A percentile compares a stretch with the other conserved stretches of the same genome.
Evolutionary conservation across 2,797 vertebrate species (phyloP).

Genomic region (Hipposideros larvatus): DNA sequence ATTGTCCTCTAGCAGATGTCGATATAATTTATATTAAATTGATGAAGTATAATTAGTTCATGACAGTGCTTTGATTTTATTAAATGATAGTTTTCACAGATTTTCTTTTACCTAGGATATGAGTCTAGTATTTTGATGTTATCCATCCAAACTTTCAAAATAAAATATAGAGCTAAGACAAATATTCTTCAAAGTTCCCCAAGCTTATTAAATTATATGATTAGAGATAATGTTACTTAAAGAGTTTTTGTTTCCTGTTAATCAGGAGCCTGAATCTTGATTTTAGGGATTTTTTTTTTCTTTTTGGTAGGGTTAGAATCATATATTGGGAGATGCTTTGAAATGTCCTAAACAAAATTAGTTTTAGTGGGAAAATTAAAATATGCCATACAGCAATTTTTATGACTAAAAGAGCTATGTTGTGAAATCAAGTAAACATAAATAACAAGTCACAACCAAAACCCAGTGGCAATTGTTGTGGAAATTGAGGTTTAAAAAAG

Average conservation of each 20-base stretch:
- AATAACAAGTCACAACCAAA: not conserved
- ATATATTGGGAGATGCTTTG: not conserved
- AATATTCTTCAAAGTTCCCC: slow-evolving; percentile 24
- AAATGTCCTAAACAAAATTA: slow-evolving; percentile 16
- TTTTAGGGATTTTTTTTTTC: slow-evolving; percentile 9
- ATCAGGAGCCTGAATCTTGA: not conserved
- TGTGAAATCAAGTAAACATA: not conserved
- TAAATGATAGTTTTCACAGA: slow-evolving; percentile 29
- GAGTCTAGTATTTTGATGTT: slow-evolving; percentile 33
- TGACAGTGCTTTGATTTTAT: not conserved
- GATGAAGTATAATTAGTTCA: slow-evolving; percentile 17
- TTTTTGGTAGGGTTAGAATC: not conserved
- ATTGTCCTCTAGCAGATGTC: not conserved
- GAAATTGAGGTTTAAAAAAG: not conserved
- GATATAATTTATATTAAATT: slow-evolving; percentile 34
- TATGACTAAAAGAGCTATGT: not conserved
- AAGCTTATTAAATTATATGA: slow-evolving; percentile 1
- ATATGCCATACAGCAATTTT: not conserved
- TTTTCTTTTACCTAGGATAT: slow-evolving; percentile 35
- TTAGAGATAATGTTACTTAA: not conserved
- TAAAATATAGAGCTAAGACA: slow-evolving; percentile 41
- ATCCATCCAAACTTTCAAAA: slow-evolving; percentile 48
- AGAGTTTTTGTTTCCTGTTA: not conserved
- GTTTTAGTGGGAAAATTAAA: slow-evolving; percentile 54
- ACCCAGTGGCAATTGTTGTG: not conserved